Percentiles rank a stretch among this genome's conserved stretches.
phyloP scores from a whole-genome alignment of 2,888 invertebrate genomes.

The Cataglyphis albicans region DNA sequence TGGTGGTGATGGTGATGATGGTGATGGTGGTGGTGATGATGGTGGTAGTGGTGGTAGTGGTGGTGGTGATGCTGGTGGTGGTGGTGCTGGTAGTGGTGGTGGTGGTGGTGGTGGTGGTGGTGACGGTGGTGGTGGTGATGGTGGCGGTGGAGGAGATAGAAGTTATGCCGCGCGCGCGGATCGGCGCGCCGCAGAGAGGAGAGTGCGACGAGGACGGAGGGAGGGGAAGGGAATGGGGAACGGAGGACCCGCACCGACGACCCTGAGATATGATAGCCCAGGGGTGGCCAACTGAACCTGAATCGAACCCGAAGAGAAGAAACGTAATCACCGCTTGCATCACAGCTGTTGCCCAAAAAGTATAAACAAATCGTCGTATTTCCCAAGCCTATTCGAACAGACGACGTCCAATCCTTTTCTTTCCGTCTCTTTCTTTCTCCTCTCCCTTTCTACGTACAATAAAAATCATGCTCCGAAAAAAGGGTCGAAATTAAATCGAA shows the following conservation, averaged over 20 bases:
- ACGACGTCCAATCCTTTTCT: background rate
- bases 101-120: conserved; percentile 45
- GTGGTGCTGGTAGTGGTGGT: too few species aligned
- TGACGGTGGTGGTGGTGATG: conserved; percentile 16
- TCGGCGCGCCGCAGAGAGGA: conserved; percentile 39
- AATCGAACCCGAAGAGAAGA: background rate
- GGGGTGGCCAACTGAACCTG: conserved; percentile 48
- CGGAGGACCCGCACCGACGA: conserved; percentile 75
- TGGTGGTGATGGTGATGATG: conserved; percentile 43
- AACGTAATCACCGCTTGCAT: conserved; percentile 16
- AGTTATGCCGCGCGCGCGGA: conserved; percentile 62
- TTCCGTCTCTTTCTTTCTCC: background rate
- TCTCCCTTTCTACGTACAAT: background rate
- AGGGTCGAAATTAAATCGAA: background rate
- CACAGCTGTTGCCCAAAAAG: conserved; percentile 7
- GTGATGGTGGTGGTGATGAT: conserved; percentile 21
- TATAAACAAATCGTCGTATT: conserved; percentile 3
- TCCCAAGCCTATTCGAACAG: background rate
- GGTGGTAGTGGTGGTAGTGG: conserved; percentile 43
- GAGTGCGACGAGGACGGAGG: conserved; percentile 52
- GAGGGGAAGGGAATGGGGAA: conserved; percentile 61
- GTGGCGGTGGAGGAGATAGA: conserved; percentile 63
- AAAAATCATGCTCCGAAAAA: background rate
- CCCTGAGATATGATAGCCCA: conserved; percentile 82
- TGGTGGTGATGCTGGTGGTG: conserved; percentile 51